These are phyloP conservation scores for Gryllus bimaculatus DNA, from an alignment of 1,140 invertebrate genomes.

Conservation along the genomic window DNA sequence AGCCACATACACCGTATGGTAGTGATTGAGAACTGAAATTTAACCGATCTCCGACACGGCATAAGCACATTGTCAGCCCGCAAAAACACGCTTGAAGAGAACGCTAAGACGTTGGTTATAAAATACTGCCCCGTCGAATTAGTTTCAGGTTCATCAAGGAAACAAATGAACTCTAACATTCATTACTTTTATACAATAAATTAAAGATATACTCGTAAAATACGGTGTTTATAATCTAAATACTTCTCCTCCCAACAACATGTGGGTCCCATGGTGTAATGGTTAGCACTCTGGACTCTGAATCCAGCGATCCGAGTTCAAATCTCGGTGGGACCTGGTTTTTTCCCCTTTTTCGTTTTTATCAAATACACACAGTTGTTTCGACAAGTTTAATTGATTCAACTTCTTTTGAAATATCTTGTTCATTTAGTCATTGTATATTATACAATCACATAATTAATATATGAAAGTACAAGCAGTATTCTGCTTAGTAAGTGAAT, in stretches of 20 bases:
- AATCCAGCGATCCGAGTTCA: constrained; percentile 83
- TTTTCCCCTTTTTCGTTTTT: not conserved
- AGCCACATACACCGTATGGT: not conserved
- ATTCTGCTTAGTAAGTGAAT: too few species aligned
- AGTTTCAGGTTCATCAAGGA: too few species aligned
- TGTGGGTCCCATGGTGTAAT: constrained; percentile 66
- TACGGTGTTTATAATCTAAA: too few species aligned
- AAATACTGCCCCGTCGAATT: too few species aligned
- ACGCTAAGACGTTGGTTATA: too few species aligned
- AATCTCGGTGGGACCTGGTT: constrained; percentile 63
- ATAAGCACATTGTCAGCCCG: not conserved
- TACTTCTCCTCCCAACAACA: too few species aligned
- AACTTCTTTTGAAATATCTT: not conserved
- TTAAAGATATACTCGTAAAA: too few species aligned
- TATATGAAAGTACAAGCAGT: too few species aligned
- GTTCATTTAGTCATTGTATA: not conserved
- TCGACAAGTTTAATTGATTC: not conserved
- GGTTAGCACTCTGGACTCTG: constrained; percentile 86
- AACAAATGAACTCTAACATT: too few species aligned
- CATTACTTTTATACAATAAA: too few species aligned
- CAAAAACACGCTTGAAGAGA: too few species aligned
- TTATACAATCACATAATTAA: too few species aligned
- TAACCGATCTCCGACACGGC: not conserved
- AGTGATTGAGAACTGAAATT: not conserved
- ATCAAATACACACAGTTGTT: not conserved